phyloP scores from a whole-genome alignment of 2,888 invertebrate species.

The Pyrgus malvae region DNA sequence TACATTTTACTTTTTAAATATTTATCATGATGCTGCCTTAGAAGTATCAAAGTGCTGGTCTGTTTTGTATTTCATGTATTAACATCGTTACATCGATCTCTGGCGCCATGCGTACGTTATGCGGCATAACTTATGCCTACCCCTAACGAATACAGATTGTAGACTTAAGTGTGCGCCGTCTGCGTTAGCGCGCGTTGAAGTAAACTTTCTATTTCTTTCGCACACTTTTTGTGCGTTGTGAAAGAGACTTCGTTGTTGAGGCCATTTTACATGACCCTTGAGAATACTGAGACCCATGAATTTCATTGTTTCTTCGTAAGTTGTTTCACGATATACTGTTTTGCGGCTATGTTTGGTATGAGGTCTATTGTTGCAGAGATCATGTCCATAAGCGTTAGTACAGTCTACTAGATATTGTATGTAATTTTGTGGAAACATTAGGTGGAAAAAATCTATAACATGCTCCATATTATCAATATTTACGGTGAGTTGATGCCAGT shows the following conservation, averaged over 20 bases:
- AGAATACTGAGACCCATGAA: constrained; percentile 25
- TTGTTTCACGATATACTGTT: constrained; percentile 9
- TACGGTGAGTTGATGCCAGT: constrained; percentile 13
- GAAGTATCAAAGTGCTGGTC: no score
- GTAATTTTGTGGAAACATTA: constrained; percentile 24
- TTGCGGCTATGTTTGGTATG: constrained; percentile 31
- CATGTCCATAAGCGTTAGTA: constrained; percentile 30
- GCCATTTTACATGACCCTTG: constrained; percentile 26
- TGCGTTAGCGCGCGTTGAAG: no score
- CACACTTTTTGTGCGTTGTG: no score
- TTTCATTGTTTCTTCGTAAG: constrained; percentile 24
- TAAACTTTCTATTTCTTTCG: no score
- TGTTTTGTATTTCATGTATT: no score
- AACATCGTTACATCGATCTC: no score
- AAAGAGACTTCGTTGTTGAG: constrained; percentile 22
- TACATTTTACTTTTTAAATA: no score
- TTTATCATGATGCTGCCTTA: no score
- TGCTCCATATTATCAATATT: constrained; percentile 15
- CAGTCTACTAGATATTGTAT: constrained; percentile 29
- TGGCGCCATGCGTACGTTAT: no score
- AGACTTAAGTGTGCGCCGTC: no score
- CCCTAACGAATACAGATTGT: no score
- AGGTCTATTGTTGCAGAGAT: constrained; percentile 29
- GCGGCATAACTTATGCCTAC: no score
- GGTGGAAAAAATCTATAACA: constrained; percentile 17